Conservation (phyloP, 2,888 invertebrate species). For the Thyatira batis region DNA sequence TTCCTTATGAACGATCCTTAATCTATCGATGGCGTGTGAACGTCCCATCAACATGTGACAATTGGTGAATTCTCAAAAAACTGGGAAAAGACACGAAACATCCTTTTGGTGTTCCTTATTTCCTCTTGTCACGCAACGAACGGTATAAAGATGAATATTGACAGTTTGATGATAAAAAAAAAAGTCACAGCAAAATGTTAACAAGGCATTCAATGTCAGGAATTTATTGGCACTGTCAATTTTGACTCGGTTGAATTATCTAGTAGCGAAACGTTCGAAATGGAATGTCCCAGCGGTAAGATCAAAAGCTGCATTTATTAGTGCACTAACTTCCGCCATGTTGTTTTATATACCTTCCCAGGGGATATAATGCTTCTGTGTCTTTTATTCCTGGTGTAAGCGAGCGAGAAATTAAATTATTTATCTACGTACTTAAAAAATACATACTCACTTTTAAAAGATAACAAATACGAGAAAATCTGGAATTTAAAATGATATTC, state of each 20-base stretch:
- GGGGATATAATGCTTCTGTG: no score
- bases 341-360: no score
- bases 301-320: background rate
- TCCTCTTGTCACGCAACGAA: background rate
- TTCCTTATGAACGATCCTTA: background rate
- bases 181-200: background rate
- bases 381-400: no score
- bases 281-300: no score
- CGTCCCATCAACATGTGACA: background rate
- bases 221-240: background rate
- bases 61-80: background rate
- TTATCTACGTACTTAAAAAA: no score
- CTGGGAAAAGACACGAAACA: background rate
- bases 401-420: no score
- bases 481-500: no score
- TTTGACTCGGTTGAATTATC: background rate
- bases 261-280: background rate
- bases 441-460: no score
- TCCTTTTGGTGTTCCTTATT: background rate
- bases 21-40: background rate
- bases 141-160: background rate
- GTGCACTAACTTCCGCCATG: background rate
- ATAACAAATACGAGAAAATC: no score
- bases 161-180: background rate
- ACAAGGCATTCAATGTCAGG: background rate